Evolutionary conservation across 1,140 invertebrate species (phyloP).

Genomic region (Camponotus vicinus): DNA sequence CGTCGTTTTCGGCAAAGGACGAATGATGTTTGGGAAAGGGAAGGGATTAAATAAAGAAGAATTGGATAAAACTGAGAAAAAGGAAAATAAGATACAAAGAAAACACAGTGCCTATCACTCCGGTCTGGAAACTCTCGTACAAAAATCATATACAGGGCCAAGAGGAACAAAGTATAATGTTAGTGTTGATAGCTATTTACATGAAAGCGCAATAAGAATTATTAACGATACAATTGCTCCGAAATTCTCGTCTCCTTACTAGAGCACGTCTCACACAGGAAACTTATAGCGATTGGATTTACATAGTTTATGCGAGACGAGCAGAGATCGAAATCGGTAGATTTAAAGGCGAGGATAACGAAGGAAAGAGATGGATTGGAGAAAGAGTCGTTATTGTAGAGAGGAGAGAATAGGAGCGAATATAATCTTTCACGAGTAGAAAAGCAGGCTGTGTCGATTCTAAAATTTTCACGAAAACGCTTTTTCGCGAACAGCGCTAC

Average conservation of each 20-base stretch:
- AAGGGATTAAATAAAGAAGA: slow-evolving; percentile 18
- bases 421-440: slow-evolving; percentile 30
- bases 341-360: not conserved
- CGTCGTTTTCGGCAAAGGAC: slow-evolving; percentile 19
- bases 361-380: not conserved
- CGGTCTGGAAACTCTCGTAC: slow-evolving; percentile 82
- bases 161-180: slow-evolving; percentile 72
- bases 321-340: not conserved
- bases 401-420: not conserved
- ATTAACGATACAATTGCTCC: slow-evolving; percentile 55
- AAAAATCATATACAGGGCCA: slow-evolving; percentile 85
- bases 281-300: slow-evolving; percentile 26
- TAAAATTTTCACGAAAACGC: slow-evolving; percentile 48
- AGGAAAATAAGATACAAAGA: slow-evolving; percentile 70
- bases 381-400: not conserved
- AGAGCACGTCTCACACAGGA: slow-evolving; percentile 6
- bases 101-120: slow-evolving; percentile 84
- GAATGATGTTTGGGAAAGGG: slow-evolving; percentile 3
- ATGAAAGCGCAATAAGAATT: slow-evolving; percentile 59
- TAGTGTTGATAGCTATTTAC: slow-evolving; percentile 64
- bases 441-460: slow-evolving; percentile 60
- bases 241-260: slow-evolving; percentile 55
- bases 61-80: slow-evolving; percentile 23
- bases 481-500: slow-evolving; percentile 52
- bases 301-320: not conserved